Evolutionary conservation across 2,113 vertebrate genomes (phyloP).

Genomic region (Rostratula benghalensis): DNA sequence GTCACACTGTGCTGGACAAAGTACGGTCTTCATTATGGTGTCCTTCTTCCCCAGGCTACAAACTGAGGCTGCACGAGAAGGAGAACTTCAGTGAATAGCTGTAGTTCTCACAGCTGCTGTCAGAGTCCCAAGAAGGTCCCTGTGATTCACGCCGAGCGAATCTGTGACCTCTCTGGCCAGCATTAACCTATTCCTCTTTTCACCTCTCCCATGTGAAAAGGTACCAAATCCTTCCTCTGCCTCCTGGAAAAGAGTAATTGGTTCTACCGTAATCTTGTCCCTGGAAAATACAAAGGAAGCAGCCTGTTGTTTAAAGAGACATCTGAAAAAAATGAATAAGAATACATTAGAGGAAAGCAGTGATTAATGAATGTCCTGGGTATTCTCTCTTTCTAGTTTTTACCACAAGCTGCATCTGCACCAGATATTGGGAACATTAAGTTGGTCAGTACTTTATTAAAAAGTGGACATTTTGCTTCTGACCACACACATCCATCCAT

Average conservation of each 20-base stretch:
- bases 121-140: neutral
- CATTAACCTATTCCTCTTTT: neutral
- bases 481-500: neutral
- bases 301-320: neutral
- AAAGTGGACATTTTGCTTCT: neutral
- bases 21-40: accelerated
- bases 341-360: neutral
- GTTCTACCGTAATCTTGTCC: neutral
- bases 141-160: neutral
- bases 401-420: neutral
- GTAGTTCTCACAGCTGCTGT: neutral
- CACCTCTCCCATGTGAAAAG: neutral
- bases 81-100: neutral
- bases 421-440: neutral
- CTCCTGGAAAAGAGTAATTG: neutral
- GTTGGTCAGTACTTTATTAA: neutral
- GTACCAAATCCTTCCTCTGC: neutral
- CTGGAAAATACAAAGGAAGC: neutral
- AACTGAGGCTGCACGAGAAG: neutral
- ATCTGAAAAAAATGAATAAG: neutral
- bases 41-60: neutral
- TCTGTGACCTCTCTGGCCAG: neutral
- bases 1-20: neutral
- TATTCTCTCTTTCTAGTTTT: neutral
- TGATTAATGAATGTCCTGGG: neutral